Evolutionary conservation across 2,113 vertebrate species (phyloP).

Genomic region (Corydoras maculifer): DNA sequence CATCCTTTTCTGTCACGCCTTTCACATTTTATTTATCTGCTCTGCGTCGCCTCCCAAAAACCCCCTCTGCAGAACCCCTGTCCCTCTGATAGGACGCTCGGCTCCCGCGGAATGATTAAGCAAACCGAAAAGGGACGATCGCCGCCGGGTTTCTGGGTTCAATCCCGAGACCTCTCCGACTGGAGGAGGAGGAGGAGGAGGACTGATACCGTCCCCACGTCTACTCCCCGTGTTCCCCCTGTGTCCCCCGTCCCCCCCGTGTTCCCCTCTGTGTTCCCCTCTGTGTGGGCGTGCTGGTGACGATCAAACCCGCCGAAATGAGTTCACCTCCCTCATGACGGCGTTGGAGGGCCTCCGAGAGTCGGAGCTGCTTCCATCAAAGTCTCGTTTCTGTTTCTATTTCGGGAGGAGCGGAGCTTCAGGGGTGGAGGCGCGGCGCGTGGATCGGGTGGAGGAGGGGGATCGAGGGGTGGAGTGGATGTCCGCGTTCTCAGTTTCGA

Average conservation of each 20-base stretch:
- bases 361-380: not conserved
- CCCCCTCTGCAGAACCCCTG: not conserved
- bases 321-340: slow-evolving; percentile 1
- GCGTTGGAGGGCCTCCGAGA: not conserved
- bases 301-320: slow-evolving; percentile 3
- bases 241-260: too few species aligned
- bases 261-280: slow-evolving; percentile 14
- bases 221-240: too few species aligned
- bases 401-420: not conserved
- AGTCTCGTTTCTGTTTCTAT: not conserved
- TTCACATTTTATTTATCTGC: slow-evolving; percentile 53
- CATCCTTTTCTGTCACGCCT: slow-evolving; percentile 37
- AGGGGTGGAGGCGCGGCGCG: too few species aligned
- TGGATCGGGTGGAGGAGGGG: too few species aligned
- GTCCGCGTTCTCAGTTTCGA: too few species aligned
- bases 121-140: slow-evolving; percentile 72
- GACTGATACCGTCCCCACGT: slow-evolving; percentile 5
- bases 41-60: slow-evolving; percentile 37
- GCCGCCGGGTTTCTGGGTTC: slow-evolving; percentile 68
- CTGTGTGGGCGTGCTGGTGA: not conserved
- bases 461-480: too few species aligned
- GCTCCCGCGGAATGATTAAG: too few species aligned
- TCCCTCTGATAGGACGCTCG: too few species aligned
- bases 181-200: slow-evolving; percentile 47
- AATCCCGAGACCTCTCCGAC: slow-evolving; percentile 72